Evolutionary conservation across 2,888 invertebrate genomes (phyloP).

Genomic region (Microctonus brassicae): DNA sequence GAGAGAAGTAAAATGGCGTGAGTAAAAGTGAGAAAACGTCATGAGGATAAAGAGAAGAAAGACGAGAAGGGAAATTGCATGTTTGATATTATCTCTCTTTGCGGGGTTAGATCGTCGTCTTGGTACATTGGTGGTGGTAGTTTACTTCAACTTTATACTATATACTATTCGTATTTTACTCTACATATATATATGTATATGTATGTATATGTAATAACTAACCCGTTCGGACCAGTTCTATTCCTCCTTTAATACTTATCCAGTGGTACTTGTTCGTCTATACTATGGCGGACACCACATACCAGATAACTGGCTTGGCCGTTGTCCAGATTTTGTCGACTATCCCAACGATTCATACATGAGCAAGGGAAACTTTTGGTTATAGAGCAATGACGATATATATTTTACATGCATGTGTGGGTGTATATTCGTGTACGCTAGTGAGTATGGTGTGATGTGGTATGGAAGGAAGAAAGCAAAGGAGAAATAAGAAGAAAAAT

Average conservation of each 20-base stretch:
- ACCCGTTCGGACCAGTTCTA: constrained; percentile 6
- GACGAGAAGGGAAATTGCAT: constrained; percentile 36
- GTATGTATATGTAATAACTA: not conserved
- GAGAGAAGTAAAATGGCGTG: too few relatives aligned
- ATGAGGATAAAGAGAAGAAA: not conserved
- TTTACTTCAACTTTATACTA: constrained; percentile 37
- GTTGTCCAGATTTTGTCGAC: constrained; percentile 51
- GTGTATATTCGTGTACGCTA: not conserved
- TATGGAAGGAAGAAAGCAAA: not conserved
- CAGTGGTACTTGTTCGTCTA: constrained; percentile 35
- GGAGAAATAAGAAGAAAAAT: constrained; percentile 17
- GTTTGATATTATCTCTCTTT: constrained; percentile 52
- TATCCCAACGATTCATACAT: constrained; percentile 41
- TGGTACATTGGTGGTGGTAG: constrained; percentile 34
- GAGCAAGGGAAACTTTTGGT: constrained; percentile 28
- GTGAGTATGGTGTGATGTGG: not conserved
- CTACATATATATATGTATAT: not conserved
- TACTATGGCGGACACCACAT: constrained; percentile 13
- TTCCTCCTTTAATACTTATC: constrained; percentile 26
- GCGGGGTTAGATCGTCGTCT: constrained; percentile 6
- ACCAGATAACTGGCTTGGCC: constrained; percentile 55
- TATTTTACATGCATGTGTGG: constrained; percentile 30
- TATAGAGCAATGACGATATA: constrained; percentile 25
- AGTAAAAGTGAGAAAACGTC: too few relatives aligned
- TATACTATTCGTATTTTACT: not conserved